Base-by-base conservation (phyloP, 2,113 vertebrate species). In the Rallus limicola region DNA sequence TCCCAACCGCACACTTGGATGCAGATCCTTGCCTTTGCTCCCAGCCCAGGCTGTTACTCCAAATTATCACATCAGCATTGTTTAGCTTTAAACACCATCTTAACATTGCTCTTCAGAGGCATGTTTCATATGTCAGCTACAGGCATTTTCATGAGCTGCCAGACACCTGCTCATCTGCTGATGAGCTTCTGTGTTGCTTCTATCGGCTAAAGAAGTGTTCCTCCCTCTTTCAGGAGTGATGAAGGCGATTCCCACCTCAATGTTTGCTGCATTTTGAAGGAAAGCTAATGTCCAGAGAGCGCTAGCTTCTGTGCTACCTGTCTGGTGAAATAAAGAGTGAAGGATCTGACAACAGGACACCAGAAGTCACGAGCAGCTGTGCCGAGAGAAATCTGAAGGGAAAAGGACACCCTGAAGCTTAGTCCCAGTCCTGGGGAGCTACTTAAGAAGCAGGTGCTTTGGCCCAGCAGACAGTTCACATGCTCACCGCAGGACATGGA, bases 261-360 rank as follows among this genome's bases (percentile, higher is more conserved):
- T 1, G 0, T 11, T 18, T 63, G 33, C 44, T 16, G 33, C 0
- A 1, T 29, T 91, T 50, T 46, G 69, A 82, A 87, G 34, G 42
- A 42, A 78, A 17, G 40, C 6, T n/a, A 53, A 68, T 7, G 31
- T 4, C 9, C 15, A 68, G 52, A 87, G 46, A 46, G 33, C n/a
- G 64, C 29, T 7, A 11, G 50, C 42, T 80, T 34, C 34, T 42
- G 59, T 55, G 42, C 11, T 0, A 1, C 79, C 31, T 59, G 31
- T 42, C 1, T 0, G 4, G 11, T 60, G 18, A 31, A 36, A 62
- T 20, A 70, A 13, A 87, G 67, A 40, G 23, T 0, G 0, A 70
- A 74, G 67, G 44, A 67, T 20, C 59, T 38, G 48, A 46, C 56
- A 62, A 64, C 18, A 62, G 63, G 52, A 62, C 63, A 76, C 19